Base-by-base conservation (phyloP, 1,140 invertebrate species). In the Oncopodura yosiiana region DNA sequence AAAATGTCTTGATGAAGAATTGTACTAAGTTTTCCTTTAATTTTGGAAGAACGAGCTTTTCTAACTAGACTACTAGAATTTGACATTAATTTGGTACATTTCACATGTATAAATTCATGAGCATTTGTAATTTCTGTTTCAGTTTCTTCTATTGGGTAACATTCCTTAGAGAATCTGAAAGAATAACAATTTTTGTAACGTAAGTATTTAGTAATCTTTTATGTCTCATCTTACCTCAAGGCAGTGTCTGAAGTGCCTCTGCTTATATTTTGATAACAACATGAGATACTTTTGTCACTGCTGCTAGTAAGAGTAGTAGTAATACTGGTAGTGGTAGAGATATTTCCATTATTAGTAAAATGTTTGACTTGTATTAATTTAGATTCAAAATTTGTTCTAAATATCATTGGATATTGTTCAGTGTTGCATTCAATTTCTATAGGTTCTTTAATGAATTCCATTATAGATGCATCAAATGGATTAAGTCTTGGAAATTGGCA, bases 1-100 rank as follows among this genome's bases (percentile, higher is more conserved):
- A 82, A 81, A 60, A 78, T 83, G 60, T 86, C 81, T 63, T 76
- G 74, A 62, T 83, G 83, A 36, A 84, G 59, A 18, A 54, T 49
- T 38, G 27, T 41, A 11, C 38, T 18, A 38, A 32, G 11, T n/a
- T 19, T 18, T n/a, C n/a, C n/a, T 26, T 5, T 23, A 6, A 24
- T 24, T 19, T 5, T 19, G 5, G 30, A 30, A 45, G 19, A 14
- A 16, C 19, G 2, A 45, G 23, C 3, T 18, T 16, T 32, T 49
- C 27, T 43, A 11, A 21, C 14, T 42, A 29, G 29, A 11, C 36
- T 43, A 9, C n/a, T 36, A 11, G 19, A 45, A 16, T 8, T 36
- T n/a, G 16, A 11, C 51, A 12, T 27, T 19, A 29, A 38, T 53
- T 19, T 30, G 26, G 32, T n/a, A n/a, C 60, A 61, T 3, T 38